Evolutionary conservation across 1,140 invertebrate genomes (phyloP).

Genomic region (Cotesia chilonis): DNA sequence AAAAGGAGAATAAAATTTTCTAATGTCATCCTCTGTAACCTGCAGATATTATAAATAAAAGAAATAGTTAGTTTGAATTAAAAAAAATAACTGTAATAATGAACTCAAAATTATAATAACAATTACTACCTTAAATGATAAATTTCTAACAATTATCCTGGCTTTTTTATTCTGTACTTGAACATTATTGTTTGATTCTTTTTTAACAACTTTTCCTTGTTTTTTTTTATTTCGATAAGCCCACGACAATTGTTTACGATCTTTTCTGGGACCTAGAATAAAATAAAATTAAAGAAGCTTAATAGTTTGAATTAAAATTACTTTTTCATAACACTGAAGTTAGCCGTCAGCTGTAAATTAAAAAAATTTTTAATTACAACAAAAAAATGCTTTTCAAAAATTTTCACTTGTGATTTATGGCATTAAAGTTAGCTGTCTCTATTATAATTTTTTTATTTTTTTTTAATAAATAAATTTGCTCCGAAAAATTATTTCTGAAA

Average conservation of each 20-base stretch:
- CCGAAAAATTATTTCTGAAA: too few relatives aligned
- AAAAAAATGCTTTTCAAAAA: too few relatives aligned
- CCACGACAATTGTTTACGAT: conserved; percentile 52
- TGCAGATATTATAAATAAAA: conserved; percentile 38
- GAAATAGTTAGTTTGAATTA: conserved; percentile 20
- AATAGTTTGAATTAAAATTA: too few relatives aligned
- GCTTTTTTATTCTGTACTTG: conserved; percentile 59
- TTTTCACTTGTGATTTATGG: too few relatives aligned
- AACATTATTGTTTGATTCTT: conserved; percentile 1
- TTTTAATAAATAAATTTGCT: too few relatives aligned
- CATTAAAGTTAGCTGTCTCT: too few relatives aligned
- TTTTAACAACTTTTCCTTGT: conserved; percentile 36
- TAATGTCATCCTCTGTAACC: conserved; percentile 76
- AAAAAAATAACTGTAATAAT: neutral
- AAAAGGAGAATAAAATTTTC: conserved; percentile 77
- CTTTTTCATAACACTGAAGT: too few relatives aligned
- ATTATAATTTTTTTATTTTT: too few relatives aligned
- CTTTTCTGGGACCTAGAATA: conserved; percentile 31
- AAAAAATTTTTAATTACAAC: too few relatives aligned
- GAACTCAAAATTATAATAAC: neutral
- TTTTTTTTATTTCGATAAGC: conserved; percentile 51
- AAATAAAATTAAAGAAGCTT: conserved; percentile 3
- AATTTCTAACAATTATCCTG: conserved; percentile 78
- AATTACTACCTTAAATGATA: conserved; percentile 74
- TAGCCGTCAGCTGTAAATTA: too few relatives aligned